Evolutionary conservation across 2,113 vertebrate genomes (phyloP).

Genomic region (Scolopax mira): DNA sequence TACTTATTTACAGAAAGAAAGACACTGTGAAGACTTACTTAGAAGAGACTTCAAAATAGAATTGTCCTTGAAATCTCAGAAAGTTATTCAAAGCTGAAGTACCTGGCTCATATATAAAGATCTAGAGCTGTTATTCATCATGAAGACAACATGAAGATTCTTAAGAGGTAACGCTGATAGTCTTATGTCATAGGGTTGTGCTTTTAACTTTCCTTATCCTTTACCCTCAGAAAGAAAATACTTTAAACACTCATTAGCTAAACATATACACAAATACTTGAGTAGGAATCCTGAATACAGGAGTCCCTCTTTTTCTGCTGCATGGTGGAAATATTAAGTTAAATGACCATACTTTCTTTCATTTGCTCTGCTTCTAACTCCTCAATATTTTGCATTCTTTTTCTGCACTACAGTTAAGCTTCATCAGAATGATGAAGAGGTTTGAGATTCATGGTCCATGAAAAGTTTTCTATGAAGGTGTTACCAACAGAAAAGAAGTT

Average conservation of each 20-base stretch:
- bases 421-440: neutral
- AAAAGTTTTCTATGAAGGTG: neutral
- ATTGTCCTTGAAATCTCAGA: neutral
- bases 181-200: neutral
- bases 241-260: neutral
- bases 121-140: neutral
- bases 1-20: neutral
- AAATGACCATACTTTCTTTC: neutral
- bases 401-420: neutral
- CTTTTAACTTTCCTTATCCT: neutral
- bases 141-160: neutral
- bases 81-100: neutral
- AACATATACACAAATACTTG: neutral
- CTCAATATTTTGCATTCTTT: neutral
- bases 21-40: neutral
- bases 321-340: neutral
- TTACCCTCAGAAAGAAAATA: neutral
- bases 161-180: neutral
- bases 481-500: neutral
- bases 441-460: neutral
- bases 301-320: neutral
- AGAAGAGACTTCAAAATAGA: neutral
- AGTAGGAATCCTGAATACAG: neutral
- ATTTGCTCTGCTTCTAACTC: neutral
- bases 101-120: neutral